Percentiles rank a stretch among this genome's conserved stretches.
These are phyloP conservation scores for Callosobruchus maculatus DNA, from an alignment of 2,888 invertebrate genomes.

Conservation along the genomic window DNA sequence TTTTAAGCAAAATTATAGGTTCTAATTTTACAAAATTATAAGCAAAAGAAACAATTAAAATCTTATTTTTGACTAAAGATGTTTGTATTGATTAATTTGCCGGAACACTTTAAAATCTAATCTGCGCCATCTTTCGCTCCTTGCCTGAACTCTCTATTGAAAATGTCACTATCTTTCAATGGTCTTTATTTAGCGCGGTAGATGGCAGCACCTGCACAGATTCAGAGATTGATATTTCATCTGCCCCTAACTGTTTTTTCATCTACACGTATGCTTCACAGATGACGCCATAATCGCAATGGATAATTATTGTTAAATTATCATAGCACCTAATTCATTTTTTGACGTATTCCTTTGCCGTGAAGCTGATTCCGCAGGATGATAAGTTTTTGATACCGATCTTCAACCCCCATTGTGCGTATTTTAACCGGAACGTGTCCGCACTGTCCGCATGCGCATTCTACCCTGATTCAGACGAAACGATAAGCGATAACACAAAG, in stretches of 20 bases:
- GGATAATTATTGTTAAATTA: background rate
- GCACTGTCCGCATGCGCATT: slow-evolving; percentile 9
- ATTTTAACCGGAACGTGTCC: background rate
- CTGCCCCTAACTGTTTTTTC: background rate
- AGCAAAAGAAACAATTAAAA: too few relatives aligned
- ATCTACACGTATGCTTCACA: background rate
- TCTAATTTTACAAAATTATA: too few relatives aligned
- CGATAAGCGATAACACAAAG: slow-evolving; percentile 11
- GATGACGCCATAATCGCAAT: background rate
- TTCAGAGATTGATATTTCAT: too few relatives aligned
- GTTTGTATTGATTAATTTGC: too few relatives aligned
- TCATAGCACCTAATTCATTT: background rate
- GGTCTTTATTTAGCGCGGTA: background rate
- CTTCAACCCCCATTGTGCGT: background rate
- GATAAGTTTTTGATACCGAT: background rate
- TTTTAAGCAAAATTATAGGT: too few relatives aligned
- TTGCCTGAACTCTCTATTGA: too few relatives aligned
- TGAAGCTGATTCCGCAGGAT: background rate
- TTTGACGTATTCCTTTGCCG: background rate
- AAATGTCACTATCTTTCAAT: too few relatives aligned
- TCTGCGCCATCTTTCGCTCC: too few relatives aligned
- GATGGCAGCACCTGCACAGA: background rate
- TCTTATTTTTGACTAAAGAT: too few relatives aligned
- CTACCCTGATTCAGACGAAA: background rate
- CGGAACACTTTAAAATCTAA: too few relatives aligned